phyloP scores from a whole-genome alignment of 2,888 invertebrate genomes.

The Leptopilina myrica region DNA sequence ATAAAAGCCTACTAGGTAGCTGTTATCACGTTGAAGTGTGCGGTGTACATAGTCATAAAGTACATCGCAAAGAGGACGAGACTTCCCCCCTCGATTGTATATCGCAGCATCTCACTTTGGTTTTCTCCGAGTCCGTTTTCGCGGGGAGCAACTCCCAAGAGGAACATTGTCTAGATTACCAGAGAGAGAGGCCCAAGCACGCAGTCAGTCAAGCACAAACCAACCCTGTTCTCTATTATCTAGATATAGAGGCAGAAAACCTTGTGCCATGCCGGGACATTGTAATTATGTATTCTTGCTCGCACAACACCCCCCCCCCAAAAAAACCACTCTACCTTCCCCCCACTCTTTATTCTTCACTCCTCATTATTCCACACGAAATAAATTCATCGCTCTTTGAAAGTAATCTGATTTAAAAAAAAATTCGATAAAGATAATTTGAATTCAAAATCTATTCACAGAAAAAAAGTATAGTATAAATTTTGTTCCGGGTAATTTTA shows the following conservation, averaged over 20 bases:
- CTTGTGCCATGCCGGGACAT: constrained; percentile 65
- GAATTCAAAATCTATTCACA: no score
- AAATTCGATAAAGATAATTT: no score
- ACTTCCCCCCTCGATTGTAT: constrained; percentile 35
- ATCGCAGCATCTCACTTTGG: constrained; percentile 60
- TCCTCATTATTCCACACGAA: background rate
- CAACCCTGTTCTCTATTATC: constrained; percentile 51
- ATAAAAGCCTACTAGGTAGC: background rate
- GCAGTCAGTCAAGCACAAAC: constrained; percentile 57
- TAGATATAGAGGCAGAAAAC: constrained; percentile 46
- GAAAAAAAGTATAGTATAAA: no score
- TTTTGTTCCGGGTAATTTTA: no score
- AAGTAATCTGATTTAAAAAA: no score
- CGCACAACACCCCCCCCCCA: constrained; percentile 60
- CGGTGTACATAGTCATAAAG: background rate
- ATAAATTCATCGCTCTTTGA: no score
- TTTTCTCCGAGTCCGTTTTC: constrained; percentile 61
- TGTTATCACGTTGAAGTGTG: constrained; percentile 25
- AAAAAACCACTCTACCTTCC: constrained; percentile 46
- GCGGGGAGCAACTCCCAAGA: constrained; percentile 58
- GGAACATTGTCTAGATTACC: constrained; percentile 69
- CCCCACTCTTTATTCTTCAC: constrained; percentile 49
- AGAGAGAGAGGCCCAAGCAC: constrained; percentile 49
- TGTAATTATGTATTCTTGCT: constrained; percentile 71
- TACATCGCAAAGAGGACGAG: constrained; percentile 8